phyloP scores from a whole-genome alignment of 2,113 vertebrate species.

The Natator depressus region DNA sequence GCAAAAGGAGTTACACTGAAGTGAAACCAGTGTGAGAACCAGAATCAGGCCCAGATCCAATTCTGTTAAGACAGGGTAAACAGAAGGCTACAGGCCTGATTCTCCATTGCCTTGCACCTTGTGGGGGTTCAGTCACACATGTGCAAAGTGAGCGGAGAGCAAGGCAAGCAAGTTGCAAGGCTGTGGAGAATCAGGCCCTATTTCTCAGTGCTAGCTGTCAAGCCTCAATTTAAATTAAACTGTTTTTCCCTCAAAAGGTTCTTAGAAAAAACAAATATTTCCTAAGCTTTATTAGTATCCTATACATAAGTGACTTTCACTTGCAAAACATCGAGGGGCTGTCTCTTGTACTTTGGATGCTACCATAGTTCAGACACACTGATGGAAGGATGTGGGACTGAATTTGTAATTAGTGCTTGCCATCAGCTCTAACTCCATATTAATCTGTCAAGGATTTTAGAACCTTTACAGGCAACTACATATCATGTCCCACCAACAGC shows the following conservation, averaged over 20 bases:
- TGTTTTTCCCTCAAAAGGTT: not conserved
- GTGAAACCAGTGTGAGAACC: not conserved
- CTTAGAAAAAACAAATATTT: not conserved
- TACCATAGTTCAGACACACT: not conserved
- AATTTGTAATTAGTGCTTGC: constrained; percentile 12
- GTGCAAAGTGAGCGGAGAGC: not conserved
- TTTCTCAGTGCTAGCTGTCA: constrained; percentile 25
- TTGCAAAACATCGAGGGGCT: not conserved
- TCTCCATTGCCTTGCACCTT: not conserved
- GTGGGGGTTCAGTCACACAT: not conserved
- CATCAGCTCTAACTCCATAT: not conserved
- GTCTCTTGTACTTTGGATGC: not conserved
- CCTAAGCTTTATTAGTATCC: constrained; percentile 5
- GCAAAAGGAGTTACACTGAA: not conserved
- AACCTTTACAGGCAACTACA: not conserved
- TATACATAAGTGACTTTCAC: not conserved
- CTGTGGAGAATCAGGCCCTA: not conserved
- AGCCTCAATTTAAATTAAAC: constrained; percentile 22
- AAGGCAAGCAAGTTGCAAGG: not conserved
- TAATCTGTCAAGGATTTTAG: constrained; percentile 12
- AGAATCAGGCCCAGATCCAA: accelerated
- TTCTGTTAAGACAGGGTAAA: not conserved
- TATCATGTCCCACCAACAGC: not conserved
- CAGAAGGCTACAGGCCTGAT: not conserved
- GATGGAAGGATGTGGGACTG: not conserved